Evolutionary conservation across 2,888 invertebrate species (phyloP), one percentile per base, ranked within the genome.

Genomic region (Acanthopleura granulata): DNA sequence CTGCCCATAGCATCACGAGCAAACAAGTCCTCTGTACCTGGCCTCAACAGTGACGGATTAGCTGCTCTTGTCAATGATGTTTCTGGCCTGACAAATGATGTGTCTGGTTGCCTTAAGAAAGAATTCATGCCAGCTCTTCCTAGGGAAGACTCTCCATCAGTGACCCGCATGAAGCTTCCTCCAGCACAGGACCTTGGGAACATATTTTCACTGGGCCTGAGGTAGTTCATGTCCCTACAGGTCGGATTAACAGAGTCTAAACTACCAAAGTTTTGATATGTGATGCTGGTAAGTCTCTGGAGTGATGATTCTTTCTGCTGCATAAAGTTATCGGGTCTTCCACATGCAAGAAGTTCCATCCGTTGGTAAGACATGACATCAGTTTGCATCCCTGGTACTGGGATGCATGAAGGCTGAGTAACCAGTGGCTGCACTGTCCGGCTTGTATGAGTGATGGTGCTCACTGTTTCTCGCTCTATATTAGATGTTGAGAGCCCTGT

Each of bases 81-180:
- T 61, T 86, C 86, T 51, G 87, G 83, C 57, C 86, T 78, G 29
- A 84, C 83, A n/a, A 86, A 79, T n/a, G 61, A 30, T 25, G 49
- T 75, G 62, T 62, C 73, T 71, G 75, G 51, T 61, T 75, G 75
- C 29, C 71, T 62, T 57, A 75, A 62, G 18, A 75, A 62, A 14
- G 72, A 72, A 25, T 71, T 62, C 51, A 70, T 85, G 71, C 86
- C 50, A 49, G 71, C 71, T 77, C 75, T 87, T 85, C 25, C 86
- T 78, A 86, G 79, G 79, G 86, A 79, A n/a, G 87, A 83, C 51
- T 87, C 87, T 78, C 81, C 84, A 50, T 86, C 85, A 12, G 83
- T 79, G 70, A 85, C 83, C 29, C 85, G 79, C 83, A 86, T 85
- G 71, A 85, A 86, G 74, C 82, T 79, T 62, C 49, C 76, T 75